Percentiles rank a stretch among this genome's conserved stretches.
Conservation (phyloP, 1,140 invertebrate species). For the Cydia amplana region DNA sequence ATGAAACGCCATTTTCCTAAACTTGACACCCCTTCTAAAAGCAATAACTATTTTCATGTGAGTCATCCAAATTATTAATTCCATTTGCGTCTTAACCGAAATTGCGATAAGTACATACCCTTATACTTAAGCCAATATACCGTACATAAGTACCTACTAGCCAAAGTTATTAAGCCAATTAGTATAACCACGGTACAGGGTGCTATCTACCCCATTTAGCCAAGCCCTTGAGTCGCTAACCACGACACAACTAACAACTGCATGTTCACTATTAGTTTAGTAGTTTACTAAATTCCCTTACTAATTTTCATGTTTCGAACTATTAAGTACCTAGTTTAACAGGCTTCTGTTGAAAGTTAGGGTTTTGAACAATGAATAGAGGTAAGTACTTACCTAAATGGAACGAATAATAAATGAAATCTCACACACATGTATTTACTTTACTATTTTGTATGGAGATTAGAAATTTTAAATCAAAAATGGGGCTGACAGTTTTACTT, state of each 20-base stretch:
- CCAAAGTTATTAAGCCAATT: background rate
- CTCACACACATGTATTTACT: too few relatives aligned
- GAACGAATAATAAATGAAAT: too few relatives aligned
- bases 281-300: background rate
- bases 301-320: background rate
- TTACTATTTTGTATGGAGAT: too few relatives aligned
- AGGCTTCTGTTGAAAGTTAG: background rate
- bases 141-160: background rate
- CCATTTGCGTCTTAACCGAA: background rate
- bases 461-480: too few relatives aligned
- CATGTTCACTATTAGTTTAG: conserved; percentile 5
- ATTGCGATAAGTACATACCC: background rate
- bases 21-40: too few relatives aligned
- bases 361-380: background rate
- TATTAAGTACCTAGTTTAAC: background rate
- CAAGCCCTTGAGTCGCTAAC: background rate
- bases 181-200: background rate
- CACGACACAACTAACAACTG: conserved; percentile 1
- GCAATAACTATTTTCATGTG: too few relatives aligned
- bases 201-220: conserved; percentile 7
- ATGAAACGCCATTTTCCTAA: too few relatives aligned
- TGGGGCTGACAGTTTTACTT: too few relatives aligned
- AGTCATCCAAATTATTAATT: background rate
- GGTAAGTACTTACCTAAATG: too few relatives aligned
- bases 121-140: background rate